These are phyloP conservation scores for Bothrops alternatus DNA, from an alignment of 2,797 vertebrate genomes.

Conservation along the genomic window DNA sequence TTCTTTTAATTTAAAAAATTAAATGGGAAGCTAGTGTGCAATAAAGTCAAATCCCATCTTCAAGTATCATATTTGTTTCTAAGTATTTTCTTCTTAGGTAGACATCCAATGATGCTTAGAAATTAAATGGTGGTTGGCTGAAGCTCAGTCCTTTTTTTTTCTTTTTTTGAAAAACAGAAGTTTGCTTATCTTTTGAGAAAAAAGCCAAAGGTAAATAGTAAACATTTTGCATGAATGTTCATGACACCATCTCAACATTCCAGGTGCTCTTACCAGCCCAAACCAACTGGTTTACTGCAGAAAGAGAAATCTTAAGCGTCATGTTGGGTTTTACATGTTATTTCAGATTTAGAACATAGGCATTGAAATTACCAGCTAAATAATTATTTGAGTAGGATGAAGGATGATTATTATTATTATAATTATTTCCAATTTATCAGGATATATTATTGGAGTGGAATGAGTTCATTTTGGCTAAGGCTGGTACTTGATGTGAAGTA, in stretches of 20 bases:
- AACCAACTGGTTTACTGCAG: background rate
- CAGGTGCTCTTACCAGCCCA: background rate
- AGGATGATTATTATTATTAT: background rate
- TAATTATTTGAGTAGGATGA: background rate
- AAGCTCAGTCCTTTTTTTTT: background rate
- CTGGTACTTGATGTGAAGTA: background rate
- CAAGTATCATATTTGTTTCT: background rate
- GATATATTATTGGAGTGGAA: background rate
- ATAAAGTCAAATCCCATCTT: background rate
- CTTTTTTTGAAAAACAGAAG: background rate
- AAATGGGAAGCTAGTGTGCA: background rate
- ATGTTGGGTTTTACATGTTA: background rate
- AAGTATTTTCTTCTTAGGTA: background rate
- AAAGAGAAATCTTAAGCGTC: background rate
- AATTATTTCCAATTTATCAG: too few relatives aligned
- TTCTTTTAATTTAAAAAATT: background rate
- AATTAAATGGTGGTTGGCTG: background rate
- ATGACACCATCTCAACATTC: background rate
- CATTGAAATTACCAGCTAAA: background rate
- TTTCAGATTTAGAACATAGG: background rate
- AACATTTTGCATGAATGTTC: background rate
- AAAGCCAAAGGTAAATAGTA: background rate
- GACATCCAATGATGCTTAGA: background rate
- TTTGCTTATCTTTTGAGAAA: background rate
- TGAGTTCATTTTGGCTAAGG: background rate